Percentiles rank a stretch among this genome's conserved stretches.
Evolutionary conservation across 2,113 vertebrate species (phyloP).

Genomic region (Pardalotus punctatus): DNA sequence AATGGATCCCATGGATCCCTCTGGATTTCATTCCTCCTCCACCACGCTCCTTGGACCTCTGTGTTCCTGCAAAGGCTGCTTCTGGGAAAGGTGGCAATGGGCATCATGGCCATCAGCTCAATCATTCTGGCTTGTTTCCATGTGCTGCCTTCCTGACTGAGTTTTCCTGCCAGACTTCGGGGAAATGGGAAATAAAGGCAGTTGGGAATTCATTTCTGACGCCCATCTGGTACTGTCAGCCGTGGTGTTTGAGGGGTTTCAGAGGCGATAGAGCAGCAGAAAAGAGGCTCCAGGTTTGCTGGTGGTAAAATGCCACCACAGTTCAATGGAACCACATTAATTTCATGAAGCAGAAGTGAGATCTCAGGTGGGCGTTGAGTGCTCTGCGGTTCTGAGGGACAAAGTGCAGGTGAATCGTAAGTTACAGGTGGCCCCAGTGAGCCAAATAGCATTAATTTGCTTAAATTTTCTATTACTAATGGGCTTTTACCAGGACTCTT

Average conservation of each 20-base stretch:
- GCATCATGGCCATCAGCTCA: accelerated
- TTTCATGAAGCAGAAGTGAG: background rate
- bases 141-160: background rate
- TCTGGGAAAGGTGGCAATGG: background rate
- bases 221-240: accelerated
- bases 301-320: background rate
- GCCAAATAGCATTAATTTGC: background rate
- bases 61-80: background rate
- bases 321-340: background rate
- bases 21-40: background rate
- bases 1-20: background rate
- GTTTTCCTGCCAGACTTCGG: background rate
- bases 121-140: background rate
- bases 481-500: background rate
- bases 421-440: background rate
- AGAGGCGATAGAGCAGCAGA: background rate
- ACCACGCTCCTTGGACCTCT: accelerated
- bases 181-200: background rate
- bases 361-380: background rate
- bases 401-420: background rate
- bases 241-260: background rate
- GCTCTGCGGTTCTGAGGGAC: background rate
- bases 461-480: background rate
- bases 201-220: background rate
- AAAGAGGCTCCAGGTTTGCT: background rate